Evolutionary conservation across 2,113 vertebrate species (phyloP).

Genomic region (Rhadina sibilatrix): DNA sequence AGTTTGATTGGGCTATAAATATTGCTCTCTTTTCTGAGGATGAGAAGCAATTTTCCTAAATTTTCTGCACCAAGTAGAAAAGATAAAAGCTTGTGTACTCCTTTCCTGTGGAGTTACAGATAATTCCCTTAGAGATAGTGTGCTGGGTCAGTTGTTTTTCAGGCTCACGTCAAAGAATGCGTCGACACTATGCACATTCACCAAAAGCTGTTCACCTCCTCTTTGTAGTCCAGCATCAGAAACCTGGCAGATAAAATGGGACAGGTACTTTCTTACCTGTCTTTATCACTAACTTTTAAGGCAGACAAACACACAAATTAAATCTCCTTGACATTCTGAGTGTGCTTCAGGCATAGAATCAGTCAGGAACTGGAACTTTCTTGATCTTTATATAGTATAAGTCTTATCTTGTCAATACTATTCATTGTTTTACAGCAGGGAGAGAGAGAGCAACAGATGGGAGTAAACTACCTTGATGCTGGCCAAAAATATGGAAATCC

Average conservation of each 20-base stretch:
- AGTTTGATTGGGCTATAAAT: background rate
- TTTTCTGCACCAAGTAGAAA: background rate
- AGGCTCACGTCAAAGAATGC: background rate
- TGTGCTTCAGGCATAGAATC: background rate
- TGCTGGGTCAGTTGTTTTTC: background rate
- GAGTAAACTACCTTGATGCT: background rate
- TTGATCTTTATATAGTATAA: background rate
- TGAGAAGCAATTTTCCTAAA: background rate
- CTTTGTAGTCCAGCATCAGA: background rate
- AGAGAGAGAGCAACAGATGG: background rate
- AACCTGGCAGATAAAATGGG: background rate
- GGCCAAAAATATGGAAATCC: background rate
- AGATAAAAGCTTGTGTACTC: background rate
- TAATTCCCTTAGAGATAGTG: background rate
- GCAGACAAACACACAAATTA: background rate
- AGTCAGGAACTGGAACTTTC: background rate
- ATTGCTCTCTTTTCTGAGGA: background rate
- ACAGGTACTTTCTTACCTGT: background rate
- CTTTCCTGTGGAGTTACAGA: background rate
- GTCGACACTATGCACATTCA: background rate
- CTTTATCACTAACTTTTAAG: background rate
- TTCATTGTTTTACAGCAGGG: background rate
- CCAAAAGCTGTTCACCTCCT: background rate
- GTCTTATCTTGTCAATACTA: background rate
- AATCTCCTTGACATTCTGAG: background rate